Base-by-base conservation (phyloP, 2,797 vertebrate species). In the Hemibagrus guttatus region DNA sequence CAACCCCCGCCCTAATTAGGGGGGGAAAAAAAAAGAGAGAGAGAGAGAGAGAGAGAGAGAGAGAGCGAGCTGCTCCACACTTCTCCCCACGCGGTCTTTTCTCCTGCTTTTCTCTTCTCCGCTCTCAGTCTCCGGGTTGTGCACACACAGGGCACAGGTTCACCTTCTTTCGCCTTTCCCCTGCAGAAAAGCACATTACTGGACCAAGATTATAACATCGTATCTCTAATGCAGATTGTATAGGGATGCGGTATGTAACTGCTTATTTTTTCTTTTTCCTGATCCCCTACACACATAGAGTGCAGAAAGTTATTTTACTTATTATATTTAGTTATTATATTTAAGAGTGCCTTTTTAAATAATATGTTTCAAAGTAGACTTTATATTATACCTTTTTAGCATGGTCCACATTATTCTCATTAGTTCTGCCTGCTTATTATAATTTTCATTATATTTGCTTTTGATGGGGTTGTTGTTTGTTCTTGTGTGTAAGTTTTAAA, bases 91-190 rank as follows among this genome's bases (percentile, higher is more conserved):
- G 90, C 80, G 72, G 84, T 71, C 84, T 85, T 58, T 86, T 81
- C 87, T 76, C 88, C 76, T 49, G 84, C 84, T 86, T 88, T 85
- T 85, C 90, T 91, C 87, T 90, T 84, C 84, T 85, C 82, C 35
- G n/a, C 6, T 78, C 89, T 90, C 71, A 89, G 66, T 59, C 84
- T 85, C 83, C 90, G 58, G 88, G 49, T 56, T 79, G 86, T 74
- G 63, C 49, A 87, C 84, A 88, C 52, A 74, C 74, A 56, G 74
- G 85, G 78, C 83, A 69, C 75, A 84, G 76, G 49, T 59, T 87
- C n/a, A 17, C 63, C 78, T 69, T 75, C 49, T 85, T 58, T 84
- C 14, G 9, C 31, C 63, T 19, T 52, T 82, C 35, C 69, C 35
- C 66, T 14, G 35, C 28, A 80, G 28, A 35, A 72, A 81, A 63